phyloP scores from a whole-genome alignment of 2,113 vertebrate species.

The Clarias macrocephalus region DNA sequence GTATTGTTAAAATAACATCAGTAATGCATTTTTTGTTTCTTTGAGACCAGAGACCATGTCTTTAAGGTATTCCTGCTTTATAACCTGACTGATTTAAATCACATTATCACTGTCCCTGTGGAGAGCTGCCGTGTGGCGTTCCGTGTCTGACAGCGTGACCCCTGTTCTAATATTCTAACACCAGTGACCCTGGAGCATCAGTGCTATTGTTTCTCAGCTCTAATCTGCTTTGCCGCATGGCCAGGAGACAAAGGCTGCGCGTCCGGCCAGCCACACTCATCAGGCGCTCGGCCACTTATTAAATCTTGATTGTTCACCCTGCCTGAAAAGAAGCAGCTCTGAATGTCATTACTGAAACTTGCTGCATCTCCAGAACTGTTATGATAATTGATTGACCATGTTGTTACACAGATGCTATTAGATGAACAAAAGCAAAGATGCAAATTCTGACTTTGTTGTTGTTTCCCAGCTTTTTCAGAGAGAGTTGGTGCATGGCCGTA shows the following conservation, averaged over 20 bases:
- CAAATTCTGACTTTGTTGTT: neutral
- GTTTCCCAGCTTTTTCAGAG: slow-evolving; percentile 85
- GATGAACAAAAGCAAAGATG: slow-evolving; percentile 62
- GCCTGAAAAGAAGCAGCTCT: slow-evolving; percentile 83
- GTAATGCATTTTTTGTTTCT: neutral
- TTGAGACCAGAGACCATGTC: neutral
- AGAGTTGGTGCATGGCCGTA: slow-evolving; percentile 84
- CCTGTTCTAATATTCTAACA: slow-evolving; percentile 65
- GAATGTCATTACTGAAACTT: slow-evolving; percentile 87
- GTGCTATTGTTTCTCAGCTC: slow-evolving; percentile 84
- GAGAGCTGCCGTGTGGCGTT: slow-evolving; percentile 30
- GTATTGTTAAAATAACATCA: neutral
- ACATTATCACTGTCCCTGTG: slow-evolving; percentile 27
- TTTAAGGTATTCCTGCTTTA: neutral
- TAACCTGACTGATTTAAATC: slow-evolving; percentile 9
- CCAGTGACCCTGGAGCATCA: slow-evolving; percentile 73
- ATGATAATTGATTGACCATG: slow-evolving; percentile 84
- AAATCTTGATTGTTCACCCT: slow-evolving; percentile 85
- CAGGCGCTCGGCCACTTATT: slow-evolving; percentile 86
- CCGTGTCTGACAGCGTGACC: slow-evolving; percentile 59
- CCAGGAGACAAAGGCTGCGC: slow-evolving; percentile 85
- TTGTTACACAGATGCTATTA: slow-evolving; percentile 76
- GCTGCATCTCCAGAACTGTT: slow-evolving; percentile 84
- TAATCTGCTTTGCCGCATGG: slow-evolving; percentile 87
- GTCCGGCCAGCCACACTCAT: slow-evolving; percentile 80